Evolutionary conservation across 2,113 vertebrate genomes (phyloP).

Genomic region (Felis chaus): DNA sequence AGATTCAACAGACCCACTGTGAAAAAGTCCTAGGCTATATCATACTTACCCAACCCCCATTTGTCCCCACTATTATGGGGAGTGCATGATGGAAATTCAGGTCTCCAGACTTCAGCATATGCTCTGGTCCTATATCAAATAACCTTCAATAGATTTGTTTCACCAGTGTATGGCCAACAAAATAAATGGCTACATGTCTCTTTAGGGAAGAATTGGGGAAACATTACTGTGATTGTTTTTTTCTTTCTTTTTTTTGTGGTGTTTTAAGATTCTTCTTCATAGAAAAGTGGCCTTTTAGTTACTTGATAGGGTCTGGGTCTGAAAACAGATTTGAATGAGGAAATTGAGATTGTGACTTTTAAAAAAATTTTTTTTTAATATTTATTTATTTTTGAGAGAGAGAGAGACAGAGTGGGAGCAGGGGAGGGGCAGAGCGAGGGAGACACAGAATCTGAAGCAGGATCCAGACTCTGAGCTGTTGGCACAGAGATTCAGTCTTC

Average conservation of each 20-base stretch:
- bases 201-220: neutral
- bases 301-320: neutral
- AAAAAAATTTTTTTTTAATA: rapidly evolving
- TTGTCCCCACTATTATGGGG: too few relatives aligned
- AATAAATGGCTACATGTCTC: neutral
- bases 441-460: too few relatives aligned
- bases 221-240: neutral
- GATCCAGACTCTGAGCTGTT: too few relatives aligned
- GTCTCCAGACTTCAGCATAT: neutral
- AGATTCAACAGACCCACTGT: neutral
- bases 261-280: neutral
- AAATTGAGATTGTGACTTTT: neutral
- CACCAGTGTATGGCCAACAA: neutral
- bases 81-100: neutral
- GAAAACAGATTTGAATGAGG: neutral
- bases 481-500: neutral
- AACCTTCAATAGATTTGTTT: neutral
- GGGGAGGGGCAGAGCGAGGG: too few relatives aligned
- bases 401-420: too few relatives aligned
- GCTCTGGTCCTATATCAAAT: neutral
- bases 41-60: rapidly evolving
- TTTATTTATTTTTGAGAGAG: too few relatives aligned
- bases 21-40: neutral
- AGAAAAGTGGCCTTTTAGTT: neutral
- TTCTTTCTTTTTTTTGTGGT: neutral